Percentiles rank a stretch among this genome's conserved stretches.
Evolutionary conservation across 1,140 invertebrate genomes (phyloP).

Genomic region (Drosophila elegans): DNA sequence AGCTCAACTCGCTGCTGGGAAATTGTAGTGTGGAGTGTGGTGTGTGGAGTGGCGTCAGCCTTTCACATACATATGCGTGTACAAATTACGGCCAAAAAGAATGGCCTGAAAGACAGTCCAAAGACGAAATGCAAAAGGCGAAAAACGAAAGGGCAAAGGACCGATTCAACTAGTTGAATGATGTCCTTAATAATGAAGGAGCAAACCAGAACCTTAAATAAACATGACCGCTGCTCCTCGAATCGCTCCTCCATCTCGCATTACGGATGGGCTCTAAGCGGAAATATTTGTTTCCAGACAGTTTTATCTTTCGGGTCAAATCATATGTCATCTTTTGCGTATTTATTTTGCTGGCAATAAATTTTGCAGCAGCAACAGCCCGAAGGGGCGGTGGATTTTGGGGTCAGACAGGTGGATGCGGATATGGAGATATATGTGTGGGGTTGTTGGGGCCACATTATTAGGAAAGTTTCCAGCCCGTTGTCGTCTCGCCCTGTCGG

Average conservation of each 20-base stretch:
- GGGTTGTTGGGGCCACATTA: slow-evolving; percentile 54
- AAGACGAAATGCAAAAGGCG: slow-evolving; percentile 18
- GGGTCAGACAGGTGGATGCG: slow-evolving; percentile 51
- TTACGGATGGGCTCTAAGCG: slow-evolving; percentile 49
- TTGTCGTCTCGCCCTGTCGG: slow-evolving; percentile 39
- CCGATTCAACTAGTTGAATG: slow-evolving; percentile 76
- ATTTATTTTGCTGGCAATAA: slow-evolving; percentile 71
- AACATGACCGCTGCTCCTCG: slow-evolving; percentile 50
- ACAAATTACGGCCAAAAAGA: slow-evolving; percentile 69
- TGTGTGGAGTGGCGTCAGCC: slow-evolving; percentile 3
- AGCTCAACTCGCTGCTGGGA: slow-evolving; percentile 43
- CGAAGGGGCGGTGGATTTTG: not conserved
- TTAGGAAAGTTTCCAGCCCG: slow-evolving; percentile 67
- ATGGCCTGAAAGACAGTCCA: slow-evolving; percentile 49
- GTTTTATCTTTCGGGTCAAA: slow-evolving; percentile 78
- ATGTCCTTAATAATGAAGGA: slow-evolving; percentile 79
- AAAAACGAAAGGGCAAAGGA: slow-evolving; percentile 1
- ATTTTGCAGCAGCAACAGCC: slow-evolving; percentile 63
- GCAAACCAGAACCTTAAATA: slow-evolving; percentile 74
- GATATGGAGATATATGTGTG: slow-evolving; percentile 37
- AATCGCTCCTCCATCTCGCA: slow-evolving; percentile 32
- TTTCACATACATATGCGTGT: slow-evolving; percentile 46
- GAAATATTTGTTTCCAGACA: slow-evolving; percentile 78
- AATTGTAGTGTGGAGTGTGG: not conserved
- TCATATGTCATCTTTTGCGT: slow-evolving; percentile 83